Base-by-base conservation (phyloP, 1,140 invertebrate species). In the Drosophila suzukii region DNA sequence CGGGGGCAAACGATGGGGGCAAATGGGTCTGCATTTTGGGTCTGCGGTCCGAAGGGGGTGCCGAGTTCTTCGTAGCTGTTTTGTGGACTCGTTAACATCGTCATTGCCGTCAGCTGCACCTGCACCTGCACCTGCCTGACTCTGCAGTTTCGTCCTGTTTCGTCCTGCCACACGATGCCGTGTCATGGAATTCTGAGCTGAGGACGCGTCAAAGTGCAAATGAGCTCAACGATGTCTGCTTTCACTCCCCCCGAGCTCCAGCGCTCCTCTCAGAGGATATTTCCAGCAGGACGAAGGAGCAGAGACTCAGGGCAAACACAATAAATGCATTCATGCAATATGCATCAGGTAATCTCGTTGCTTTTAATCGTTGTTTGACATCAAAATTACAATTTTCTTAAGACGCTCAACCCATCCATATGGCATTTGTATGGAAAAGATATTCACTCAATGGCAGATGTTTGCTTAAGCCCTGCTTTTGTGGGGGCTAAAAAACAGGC, bases 351-450 rank as follows among this genome's bases (percentile, higher is more conserved):
- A 91, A 91, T 91, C 90, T 90, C 79, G 90, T 90, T 90, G 76
- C 84, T 88, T 91, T 91, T 91, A 91, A 91, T 91, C 90, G 84
- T 81, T 91, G 90, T 91, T 91, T 91, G 83, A 80, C 90, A 91
- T 91, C 90, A 91, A 84, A 91, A 91, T 91, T 91, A 88, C 60
- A 88, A 80, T 84, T 83, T 78, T 80, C 84, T 80, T 80, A 88
- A 88, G 83, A 88, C 68, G 83, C 80, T 76, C 43, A 32, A 34
- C 17, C 38, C 30, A 32, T 56, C 54, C 41, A 59, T 67, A 49
- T 36, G 15, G 34, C 17, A 34, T 56, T 57, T 71, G 51, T 58
- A 71, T 38, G 53, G 62, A 43, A 68, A 71, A 20, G 65, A 58
- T 50, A 47, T 84, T 80, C 74, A 72, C 63, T 67, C 57, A 20